Evolutionary conservation across 2,113 vertebrate species (phyloP).

Genomic region (Picathartes gymnocephalus): DNA sequence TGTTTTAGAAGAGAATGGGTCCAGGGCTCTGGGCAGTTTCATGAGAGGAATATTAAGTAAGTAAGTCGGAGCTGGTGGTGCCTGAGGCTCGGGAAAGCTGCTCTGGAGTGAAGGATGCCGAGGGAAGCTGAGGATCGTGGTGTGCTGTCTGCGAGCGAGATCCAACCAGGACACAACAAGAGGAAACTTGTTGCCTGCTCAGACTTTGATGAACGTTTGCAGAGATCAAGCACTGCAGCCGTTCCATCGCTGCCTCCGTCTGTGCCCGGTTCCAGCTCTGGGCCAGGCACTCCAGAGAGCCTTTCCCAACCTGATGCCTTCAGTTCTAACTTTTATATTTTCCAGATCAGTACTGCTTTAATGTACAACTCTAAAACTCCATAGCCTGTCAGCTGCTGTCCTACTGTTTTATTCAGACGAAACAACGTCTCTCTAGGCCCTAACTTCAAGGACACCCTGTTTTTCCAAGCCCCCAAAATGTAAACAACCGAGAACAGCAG

Average conservation of each 20-base stretch:
- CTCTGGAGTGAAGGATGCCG: slow-evolving; percentile 5
- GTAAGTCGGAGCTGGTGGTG: slow-evolving; percentile 56
- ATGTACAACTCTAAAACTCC: too few species aligned
- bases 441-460: too few species aligned
- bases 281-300: neutral
- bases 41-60: slow-evolving; percentile 62
- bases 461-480: too few species aligned
- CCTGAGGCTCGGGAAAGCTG: slow-evolving; percentile 56
- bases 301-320: neutral
- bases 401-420: too few species aligned
- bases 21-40: slow-evolving; percentile 54
- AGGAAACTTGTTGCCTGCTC: slow-evolving; percentile 61
- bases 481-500: too few species aligned
- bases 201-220: slow-evolving; percentile 35
- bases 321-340: too few species aligned
- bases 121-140: slow-evolving; percentile 37
- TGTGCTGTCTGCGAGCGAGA: slow-evolving; percentile 19
- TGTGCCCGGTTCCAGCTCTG: neutral
- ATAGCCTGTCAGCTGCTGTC: too few species aligned
- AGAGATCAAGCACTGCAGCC: slow-evolving; percentile 29
- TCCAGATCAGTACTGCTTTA: too few species aligned
- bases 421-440: too few species aligned
- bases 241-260: neutral
- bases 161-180: slow-evolving; percentile 57
- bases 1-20: slow-evolving; percentile 51